Evolutionary conservation across 2,888 invertebrate genomes (phyloP), one percentile per base, ranked within the genome.

Genomic region (Miltochrista miniata): DNA sequence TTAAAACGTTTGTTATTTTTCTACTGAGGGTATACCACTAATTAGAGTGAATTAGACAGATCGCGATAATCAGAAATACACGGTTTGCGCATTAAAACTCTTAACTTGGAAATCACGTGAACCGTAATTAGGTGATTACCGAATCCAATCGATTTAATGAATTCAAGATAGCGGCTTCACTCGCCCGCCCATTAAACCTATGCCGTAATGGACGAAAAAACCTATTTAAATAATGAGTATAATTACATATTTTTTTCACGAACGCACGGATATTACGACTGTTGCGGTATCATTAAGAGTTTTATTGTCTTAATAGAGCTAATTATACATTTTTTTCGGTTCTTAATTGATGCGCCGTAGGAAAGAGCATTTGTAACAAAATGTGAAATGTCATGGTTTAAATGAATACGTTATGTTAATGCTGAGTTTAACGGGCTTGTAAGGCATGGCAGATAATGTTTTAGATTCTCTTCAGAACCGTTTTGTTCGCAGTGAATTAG

Each of bases 271-370:
- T 84, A 87, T 87, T 86, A 88, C 87, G 81, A 74, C 81, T 87
- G 88, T 86, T 87, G 89, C 87, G 85, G 90, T 87, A 88, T 91
- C 90, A 90, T 91, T 90, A 91, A 89, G 87, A 88, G 78, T 89
- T 91, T 91, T 91, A 91, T 90, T 90, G 90, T 91, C 88, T 91
- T 90, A 90, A 91, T 90, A 89, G 87, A 87, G 76, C 88, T 91
- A 90, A 91, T 91, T 91, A 90, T 88, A 89, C 81, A 88, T 90
- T 90, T 90, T 89, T 91, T 90, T 90, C 88, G 90, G 88, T 76
- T 79, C 80, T 86, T 90, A 90, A 90, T 90, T 90, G 90, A 90
- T 85, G 88, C 87, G 82, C 83, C 74, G 85, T 84, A 81, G 85
- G 87, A 86, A 82, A 89, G 81, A 85, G 86, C 87, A 85, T 90